Conservation (phyloP, 2,797 vertebrate species). For the Manis crassicaudata region DNA sequence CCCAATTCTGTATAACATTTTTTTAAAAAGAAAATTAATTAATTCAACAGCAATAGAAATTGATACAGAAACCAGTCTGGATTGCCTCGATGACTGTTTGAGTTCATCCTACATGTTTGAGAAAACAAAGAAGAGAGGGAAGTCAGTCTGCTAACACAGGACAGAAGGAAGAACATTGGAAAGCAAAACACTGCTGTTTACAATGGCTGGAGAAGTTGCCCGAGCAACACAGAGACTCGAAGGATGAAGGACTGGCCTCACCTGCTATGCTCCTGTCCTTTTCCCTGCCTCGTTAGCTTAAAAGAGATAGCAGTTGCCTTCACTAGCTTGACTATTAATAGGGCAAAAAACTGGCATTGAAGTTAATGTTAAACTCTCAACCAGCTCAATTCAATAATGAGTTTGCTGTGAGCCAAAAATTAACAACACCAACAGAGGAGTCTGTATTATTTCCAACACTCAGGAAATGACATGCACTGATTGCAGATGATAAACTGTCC, state of each 20-base stretch:
- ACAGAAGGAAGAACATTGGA: neutral
- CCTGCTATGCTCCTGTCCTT: neutral
- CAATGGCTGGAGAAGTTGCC: slow-evolving; percentile 30
- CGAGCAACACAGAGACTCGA: slow-evolving; percentile 1
- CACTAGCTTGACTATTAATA: slow-evolving; percentile 18
- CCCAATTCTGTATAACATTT: neutral
- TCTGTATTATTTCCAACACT: neutral
- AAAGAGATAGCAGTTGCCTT: slow-evolving; percentile 42
- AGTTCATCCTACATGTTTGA: slow-evolving; percentile 38
- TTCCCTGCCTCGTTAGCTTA: slow-evolving; percentile 33
- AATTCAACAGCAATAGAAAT: slow-evolving; percentile 46
- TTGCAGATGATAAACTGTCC: neutral
- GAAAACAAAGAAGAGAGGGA: slow-evolving; percentile 42
- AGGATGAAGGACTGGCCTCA: slow-evolving; percentile 8
- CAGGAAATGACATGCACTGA: neutral
- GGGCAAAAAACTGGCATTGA: slow-evolving; percentile 10
- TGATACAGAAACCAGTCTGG: neutral
- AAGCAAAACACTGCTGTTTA: slow-evolving; percentile 39
- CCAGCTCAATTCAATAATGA: neutral
- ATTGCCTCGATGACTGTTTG: neutral
- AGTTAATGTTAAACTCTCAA: slow-evolving; percentile 49
- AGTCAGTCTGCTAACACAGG: neutral
- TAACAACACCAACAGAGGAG: neutral
- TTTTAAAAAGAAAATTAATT: neutral
- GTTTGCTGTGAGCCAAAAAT: neutral